phyloP scores from a whole-genome alignment of 2,888 invertebrate species.

The Congeria kusceri region DNA sequence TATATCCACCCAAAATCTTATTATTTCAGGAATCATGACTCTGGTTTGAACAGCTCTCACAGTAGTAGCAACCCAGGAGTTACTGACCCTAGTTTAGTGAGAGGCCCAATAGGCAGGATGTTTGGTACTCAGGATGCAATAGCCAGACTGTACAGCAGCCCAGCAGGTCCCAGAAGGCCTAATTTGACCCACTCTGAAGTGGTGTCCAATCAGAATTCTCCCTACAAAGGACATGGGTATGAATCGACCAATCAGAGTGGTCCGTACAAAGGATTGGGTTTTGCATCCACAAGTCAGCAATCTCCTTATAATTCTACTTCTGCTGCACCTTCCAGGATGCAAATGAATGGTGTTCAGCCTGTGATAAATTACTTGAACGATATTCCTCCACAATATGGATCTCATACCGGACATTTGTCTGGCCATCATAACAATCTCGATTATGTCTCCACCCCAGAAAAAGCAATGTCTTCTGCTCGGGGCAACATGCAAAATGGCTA shows the following conservation, averaged over 20 bases:
- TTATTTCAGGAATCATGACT: conserved; percentile 45
- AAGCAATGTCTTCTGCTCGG: background rate
- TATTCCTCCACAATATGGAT: background rate
- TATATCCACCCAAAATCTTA: too few species aligned
- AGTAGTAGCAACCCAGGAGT: conserved; percentile 42
- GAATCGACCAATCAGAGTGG: conserved; percentile 26
- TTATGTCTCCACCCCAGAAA: background rate
- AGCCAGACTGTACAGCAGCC: conserved; percentile 68
- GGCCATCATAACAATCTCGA: conserved; percentile 2
- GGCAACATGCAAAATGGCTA: conserved; percentile 29
- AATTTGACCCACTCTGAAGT: conserved; percentile 37
- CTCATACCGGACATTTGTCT: background rate
- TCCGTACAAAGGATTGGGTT: conserved; percentile 23
- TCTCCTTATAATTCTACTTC: conserved; percentile 7
- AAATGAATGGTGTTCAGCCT: background rate
- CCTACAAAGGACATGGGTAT: conserved; percentile 30
- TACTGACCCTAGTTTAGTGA: conserved; percentile 35
- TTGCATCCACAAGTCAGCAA: conserved; percentile 13
- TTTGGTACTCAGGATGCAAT: conserved; percentile 71
- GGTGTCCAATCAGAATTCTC: conserved; percentile 42
- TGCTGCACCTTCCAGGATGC: background rate
- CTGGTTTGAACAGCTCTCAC: conserved; percentile 59
- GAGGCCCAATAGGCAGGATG: conserved; percentile 37
- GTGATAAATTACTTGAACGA: background rate
- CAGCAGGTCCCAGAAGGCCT: conserved; percentile 45